phyloP scores from a whole-genome alignment of 2,888 invertebrate species.

The Yponomeuta cagnagella region DNA sequence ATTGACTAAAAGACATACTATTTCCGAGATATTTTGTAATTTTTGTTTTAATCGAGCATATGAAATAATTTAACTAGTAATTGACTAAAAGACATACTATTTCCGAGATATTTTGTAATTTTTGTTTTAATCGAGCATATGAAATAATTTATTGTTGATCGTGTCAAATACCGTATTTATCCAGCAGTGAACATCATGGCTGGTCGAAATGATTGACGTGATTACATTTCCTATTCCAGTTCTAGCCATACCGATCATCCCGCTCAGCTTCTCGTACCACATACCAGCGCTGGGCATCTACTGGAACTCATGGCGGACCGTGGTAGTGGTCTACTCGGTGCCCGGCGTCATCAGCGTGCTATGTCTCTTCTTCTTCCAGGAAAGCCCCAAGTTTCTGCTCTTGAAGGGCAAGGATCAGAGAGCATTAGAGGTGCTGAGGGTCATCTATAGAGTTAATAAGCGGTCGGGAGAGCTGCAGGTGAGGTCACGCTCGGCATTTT shows the following conservation, averaged over 20 bases:
- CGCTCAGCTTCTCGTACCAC: constrained; percentile 57
- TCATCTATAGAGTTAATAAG: constrained; percentile 45
- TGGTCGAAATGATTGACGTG: too few species aligned
- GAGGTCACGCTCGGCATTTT: constrained; percentile 17
- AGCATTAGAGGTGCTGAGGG: constrained; percentile 62
- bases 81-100: too few species aligned
- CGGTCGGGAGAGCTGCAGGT: constrained; percentile 39
- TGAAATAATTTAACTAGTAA: too few species aligned
- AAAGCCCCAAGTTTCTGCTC: constrained; percentile 85
- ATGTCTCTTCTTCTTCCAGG: constrained; percentile 76
- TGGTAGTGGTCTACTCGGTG: constrained; percentile 78
- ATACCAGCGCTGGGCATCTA: constrained; percentile 59
- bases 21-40: too few species aligned
- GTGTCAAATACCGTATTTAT: too few species aligned
- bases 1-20: too few species aligned
- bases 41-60: too few species aligned
- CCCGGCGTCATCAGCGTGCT: constrained; percentile 77
- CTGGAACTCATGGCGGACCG: constrained; percentile 84
- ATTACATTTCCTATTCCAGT: constrained; percentile 44
- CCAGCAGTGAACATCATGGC: too few species aligned
- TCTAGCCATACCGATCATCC: constrained; percentile 79
- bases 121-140: too few species aligned
- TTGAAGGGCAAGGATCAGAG: constrained; percentile 72
- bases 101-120: too few species aligned
- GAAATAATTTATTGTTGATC: too few species aligned